Evolutionary conservation across 2,113 vertebrate genomes (phyloP), one percentile per base, ranked within the genome.

Genomic region (Peromyscus leucopus): DNA sequence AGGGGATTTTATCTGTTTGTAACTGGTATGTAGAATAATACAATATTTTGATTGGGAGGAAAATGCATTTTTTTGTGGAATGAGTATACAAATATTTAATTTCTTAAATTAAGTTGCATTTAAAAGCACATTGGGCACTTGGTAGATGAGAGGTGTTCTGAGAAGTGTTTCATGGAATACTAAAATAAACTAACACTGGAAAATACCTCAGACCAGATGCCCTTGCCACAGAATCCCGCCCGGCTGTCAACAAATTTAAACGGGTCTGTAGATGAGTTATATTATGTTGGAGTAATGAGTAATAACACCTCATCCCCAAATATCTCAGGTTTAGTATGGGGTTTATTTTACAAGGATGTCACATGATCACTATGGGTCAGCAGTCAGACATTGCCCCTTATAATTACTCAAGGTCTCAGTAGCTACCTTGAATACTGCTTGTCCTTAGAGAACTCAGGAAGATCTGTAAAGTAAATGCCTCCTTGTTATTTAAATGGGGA

Each of bases 271-370:
- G 88, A 61, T 89, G 46, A n/a, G 7, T 72, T 88, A 51, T 65
- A 36, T 85, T 82, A 61, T 82, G 48, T 10, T 76, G 13, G 24
- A 48, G 48, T 61, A 61, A 89, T 17, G 11, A 93, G 28, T 72
- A 79, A 90, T 92, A 9, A 12, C 22, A 5, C 5, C 17, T 31
- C 65, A 51, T 69, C 63, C 31, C 61, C 80, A 48, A 72, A 26
- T 65, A 72, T 28, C 55, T 71, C 8, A 48, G 39, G 61, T 10
- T 65, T 67, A 86, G 12, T 67, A 67, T 86, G 57, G 86, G 57
- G 9, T 65, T 93, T 91, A 39, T 67, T 95, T 93, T n/a, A 89
- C 12, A 71, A 59, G 67, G 69, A 90, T 63, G 39, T 51, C 76
- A 84, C 65, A 67, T 33, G 8, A 26, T 67, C 26, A 86, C 84